Conservation (phyloP, 2,113 vertebrate species). For the Muntiacus muntjak region DNA sequence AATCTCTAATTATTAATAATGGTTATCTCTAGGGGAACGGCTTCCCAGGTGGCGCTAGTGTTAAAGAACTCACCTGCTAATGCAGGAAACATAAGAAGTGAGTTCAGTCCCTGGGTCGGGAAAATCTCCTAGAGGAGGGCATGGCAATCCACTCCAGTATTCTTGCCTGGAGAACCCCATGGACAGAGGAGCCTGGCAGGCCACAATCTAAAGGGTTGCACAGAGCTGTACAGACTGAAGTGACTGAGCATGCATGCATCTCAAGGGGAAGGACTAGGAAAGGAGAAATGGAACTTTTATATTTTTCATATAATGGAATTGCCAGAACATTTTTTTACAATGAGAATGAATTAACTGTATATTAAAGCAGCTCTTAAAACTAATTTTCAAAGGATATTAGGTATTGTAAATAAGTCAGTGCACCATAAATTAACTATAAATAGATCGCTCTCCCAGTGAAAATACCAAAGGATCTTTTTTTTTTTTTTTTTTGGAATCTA, state of each 20-base stretch:
- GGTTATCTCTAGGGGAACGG: not conserved
- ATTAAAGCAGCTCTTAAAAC: not conserved
- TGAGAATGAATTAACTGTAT: not conserved
- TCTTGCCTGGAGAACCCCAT: too few relatives aligned
- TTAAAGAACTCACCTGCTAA: too few relatives aligned
- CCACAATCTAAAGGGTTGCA: too few relatives aligned
- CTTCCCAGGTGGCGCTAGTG: too few relatives aligned
- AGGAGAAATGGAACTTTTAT: not conserved
- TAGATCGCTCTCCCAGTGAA: not conserved
- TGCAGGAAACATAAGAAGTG: too few relatives aligned
- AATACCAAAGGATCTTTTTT: not conserved
- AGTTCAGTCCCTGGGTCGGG: too few relatives aligned
- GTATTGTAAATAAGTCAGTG: not conserved
- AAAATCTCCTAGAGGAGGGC: too few relatives aligned
- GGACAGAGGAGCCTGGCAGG: too few relatives aligned
- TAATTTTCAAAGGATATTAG: slow-evolving; percentile 4
- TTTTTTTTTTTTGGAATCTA: not conserved
- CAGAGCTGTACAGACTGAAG: too few relatives aligned
- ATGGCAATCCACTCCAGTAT: too few relatives aligned
- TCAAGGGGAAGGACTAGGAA: not conserved
- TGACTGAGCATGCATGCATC: too few relatives aligned
- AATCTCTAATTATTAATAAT: not conserved
- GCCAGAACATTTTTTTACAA: not conserved
- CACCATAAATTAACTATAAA: not conserved
- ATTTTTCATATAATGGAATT: not conserved